These are phyloP conservation scores for Hemistola chrysoprasaria DNA, from an alignment of 2,888 invertebrate genomes.

Conservation along the genomic window DNA sequence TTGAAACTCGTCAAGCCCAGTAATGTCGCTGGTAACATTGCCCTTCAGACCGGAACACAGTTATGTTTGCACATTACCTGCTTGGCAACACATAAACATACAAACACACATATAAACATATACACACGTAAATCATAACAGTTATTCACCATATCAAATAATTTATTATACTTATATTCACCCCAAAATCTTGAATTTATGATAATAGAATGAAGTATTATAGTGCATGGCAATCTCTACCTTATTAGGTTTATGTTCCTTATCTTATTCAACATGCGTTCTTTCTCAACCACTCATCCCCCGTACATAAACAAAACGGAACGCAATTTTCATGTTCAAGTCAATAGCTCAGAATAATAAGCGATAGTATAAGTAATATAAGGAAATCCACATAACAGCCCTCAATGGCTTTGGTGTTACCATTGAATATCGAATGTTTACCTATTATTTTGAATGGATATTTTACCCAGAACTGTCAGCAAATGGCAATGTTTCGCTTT, in stretches of 20 bases:
- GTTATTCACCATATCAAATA: constrained; percentile 35
- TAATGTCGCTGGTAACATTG: too few species aligned
- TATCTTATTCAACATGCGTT: constrained; percentile 61
- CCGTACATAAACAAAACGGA: constrained; percentile 73
- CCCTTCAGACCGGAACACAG: too few species aligned
- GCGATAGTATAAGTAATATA: constrained; percentile 74
- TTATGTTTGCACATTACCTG: too few species aligned
- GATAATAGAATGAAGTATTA: constrained; percentile 53
- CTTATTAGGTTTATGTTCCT: constrained; percentile 54
- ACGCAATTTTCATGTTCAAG: constrained; percentile 78
- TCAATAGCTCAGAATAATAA: constrained; percentile 82
- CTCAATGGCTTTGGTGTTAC: constrained; percentile 45
- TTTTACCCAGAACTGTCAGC: too few species aligned
- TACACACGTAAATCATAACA: constrained; percentile 20
- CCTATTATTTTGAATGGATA: too few species aligned
- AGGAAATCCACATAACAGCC: constrained; percentile 66
- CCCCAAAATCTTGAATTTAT: constrained; percentile 59
- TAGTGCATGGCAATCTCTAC: constrained; percentile 52
- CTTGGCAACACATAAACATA: too few species aligned
- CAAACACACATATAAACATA: too few species aligned
- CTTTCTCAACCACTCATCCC: constrained; percentile 39
- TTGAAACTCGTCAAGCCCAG: too few species aligned
- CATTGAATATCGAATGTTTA: constrained; percentile 36
- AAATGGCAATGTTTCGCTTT: too few species aligned
- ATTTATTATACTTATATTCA: constrained; percentile 63